Percentiles rank a stretch among this genome's conserved stretches.
phyloP scores from a whole-genome alignment of 2,797 vertebrate species.

The Eulemur mongoz region DNA sequence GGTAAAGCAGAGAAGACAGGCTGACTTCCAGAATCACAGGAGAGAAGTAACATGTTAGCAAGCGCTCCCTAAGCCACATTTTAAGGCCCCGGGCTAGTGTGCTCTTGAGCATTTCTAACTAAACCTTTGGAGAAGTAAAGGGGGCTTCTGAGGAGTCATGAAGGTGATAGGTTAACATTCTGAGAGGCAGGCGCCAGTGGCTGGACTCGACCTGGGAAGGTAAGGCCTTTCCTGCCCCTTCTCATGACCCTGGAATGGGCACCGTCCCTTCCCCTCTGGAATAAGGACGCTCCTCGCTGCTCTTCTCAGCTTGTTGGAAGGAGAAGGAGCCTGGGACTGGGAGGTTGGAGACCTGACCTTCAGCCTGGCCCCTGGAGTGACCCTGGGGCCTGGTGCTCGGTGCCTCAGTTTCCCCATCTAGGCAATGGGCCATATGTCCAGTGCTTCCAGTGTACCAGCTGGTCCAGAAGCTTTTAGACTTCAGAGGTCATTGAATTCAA shows the following conservation, averaged over 20 bases:
- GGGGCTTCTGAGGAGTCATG: not conserved
- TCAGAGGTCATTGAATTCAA: not conserved
- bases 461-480: slow-evolving; percentile 6
- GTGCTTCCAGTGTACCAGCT: not conserved
- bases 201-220: slow-evolving; percentile 41
- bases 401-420: slow-evolving; percentile 42
- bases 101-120: not conserved
- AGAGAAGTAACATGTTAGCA: not conserved
- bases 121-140: not conserved
- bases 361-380: slow-evolving; percentile 20
- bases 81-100: not conserved
- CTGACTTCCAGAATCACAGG: not conserved
- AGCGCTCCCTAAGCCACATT: too few relatives aligned
- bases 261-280: not conserved
- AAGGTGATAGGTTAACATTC: not conserved
- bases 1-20: not conserved
- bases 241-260: not conserved
- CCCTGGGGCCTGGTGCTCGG: slow-evolving; percentile 8
- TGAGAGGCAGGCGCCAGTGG: not conserved
- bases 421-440: not conserved
- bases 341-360: not conserved
- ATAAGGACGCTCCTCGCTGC: not conserved
- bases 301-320: not conserved
- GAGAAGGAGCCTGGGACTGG: slow-evolving; percentile 34
- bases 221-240: not conserved